A percentile compares a stretch with the other conserved stretches of the same genome.
Evolutionary conservation across 2,113 vertebrate genomes (phyloP).

Genomic region (Strigops habroptila): DNA sequence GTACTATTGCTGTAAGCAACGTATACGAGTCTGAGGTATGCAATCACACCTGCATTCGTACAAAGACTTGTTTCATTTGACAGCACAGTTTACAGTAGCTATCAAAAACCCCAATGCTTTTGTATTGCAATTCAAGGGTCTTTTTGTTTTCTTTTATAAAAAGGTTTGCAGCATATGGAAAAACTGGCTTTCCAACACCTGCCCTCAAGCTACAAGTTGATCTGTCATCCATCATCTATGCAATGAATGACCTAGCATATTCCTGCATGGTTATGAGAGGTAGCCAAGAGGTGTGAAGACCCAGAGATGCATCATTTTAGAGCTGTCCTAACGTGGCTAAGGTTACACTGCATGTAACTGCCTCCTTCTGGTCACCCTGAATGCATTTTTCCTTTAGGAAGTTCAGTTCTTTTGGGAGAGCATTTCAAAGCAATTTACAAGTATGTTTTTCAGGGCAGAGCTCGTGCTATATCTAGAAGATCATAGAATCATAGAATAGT

Average conservation of each 20-base stretch:
- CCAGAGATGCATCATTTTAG: neutral
- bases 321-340: neutral
- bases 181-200: neutral
- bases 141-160: neutral
- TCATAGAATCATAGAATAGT: neutral
- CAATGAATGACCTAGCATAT: neutral
- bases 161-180: neutral
- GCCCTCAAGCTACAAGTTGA: neutral
- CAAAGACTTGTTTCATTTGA: neutral
- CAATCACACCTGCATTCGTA: neutral
- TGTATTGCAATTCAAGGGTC: neutral
- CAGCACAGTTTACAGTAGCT: neutral
- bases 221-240: neutral
- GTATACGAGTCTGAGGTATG: neutral
- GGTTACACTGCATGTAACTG: neutral
- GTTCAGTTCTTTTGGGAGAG: neutral
- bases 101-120: neutral
- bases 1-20: neutral
- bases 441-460: neutral
- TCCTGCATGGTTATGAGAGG: neutral
- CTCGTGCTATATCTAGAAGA: neutral
- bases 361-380: rapidly evolving
- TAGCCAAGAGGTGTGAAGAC: neutral
- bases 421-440: neutral
- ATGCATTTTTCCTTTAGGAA: neutral